Evolutionary conservation across 1,140 invertebrate species (phyloP).

Genomic region (Neoseiulus cucumeris): DNA sequence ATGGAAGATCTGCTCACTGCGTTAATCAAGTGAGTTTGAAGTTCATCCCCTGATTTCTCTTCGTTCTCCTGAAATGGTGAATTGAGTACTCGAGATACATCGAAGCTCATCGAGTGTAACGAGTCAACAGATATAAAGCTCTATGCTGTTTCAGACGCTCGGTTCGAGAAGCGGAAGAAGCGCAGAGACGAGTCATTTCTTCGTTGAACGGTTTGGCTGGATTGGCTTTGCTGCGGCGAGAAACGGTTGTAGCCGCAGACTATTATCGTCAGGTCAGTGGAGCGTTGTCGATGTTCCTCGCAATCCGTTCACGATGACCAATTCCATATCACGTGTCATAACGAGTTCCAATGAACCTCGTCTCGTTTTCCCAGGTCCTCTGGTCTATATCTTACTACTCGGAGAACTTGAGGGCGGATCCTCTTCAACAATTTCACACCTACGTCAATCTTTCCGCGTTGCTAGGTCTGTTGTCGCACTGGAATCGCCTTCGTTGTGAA

Average conservation of each 20-base stretch:
- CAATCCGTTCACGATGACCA: not conserved
- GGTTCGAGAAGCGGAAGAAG: conserved; percentile 40
- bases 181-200: conserved; percentile 39
- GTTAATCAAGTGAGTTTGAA: conserved; percentile 37
- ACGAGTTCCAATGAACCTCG: conserved; percentile 32
- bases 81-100: too few species aligned
- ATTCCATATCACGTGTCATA: conserved; percentile 34
- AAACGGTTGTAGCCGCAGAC: not conserved
- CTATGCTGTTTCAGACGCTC: conserved; percentile 18
- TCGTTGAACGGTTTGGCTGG: conserved; percentile 37
- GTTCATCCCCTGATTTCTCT: too few species aligned
- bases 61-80: too few species aligned
- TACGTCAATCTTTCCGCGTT: conserved; percentile 41
- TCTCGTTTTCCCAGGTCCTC: conserved; percentile 32
- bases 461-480: not conserved
- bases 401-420: conserved; percentile 34
- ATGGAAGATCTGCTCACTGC: conserved; percentile 45
- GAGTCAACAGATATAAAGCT: too few species aligned
- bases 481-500: too few species aligned
- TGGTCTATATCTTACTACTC: conserved; percentile 35
- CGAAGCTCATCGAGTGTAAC: too few species aligned
- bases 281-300: not conserved
- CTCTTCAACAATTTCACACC: conserved; percentile 43
- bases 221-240: not conserved
- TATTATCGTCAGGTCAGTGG: not conserved